A percentile compares a stretch with the other conserved stretches of the same genome.
Evolutionary conservation across 2,113 vertebrate species (phyloP).

Genomic region (Heterotilapia buettikoferi): DNA sequence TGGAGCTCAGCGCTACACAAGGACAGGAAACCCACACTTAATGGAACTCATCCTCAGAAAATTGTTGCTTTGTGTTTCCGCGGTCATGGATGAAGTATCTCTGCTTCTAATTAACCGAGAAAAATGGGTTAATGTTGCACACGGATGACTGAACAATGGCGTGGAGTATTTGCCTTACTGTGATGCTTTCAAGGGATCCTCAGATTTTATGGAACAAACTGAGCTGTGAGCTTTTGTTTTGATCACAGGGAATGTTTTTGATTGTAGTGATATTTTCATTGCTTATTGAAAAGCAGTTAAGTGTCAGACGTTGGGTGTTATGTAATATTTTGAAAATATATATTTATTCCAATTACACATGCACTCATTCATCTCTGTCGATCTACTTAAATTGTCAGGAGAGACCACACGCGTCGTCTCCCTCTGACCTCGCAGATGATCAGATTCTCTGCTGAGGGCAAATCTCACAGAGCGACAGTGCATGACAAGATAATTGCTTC

Average conservation of each 20-base stretch:
- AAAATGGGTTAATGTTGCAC: slow-evolving; percentile 55
- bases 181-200: not conserved
- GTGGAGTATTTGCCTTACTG: not conserved
- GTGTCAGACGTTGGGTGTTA: not conserved
- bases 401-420: slow-evolving; percentile 29
- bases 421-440: slow-evolving; percentile 11
- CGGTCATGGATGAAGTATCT: slow-evolving; percentile 33
- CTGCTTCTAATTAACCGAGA: slow-evolving; percentile 26
- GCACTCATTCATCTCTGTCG: not conserved
- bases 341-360: not conserved
- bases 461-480: not conserved
- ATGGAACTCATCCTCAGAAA: slow-evolving; percentile 8
- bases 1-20: not conserved
- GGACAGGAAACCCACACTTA: slow-evolving; percentile 15
- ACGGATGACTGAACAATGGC: slow-evolving; percentile 24
- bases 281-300: not conserved
- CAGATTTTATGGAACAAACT: not conserved
- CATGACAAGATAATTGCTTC: slow-evolving; percentile 39
- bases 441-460: not conserved
- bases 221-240: not conserved
- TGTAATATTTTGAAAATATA: not conserved
- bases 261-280: not conserved
- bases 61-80: slow-evolving; percentile 36
- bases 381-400: not conserved
- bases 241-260: not conserved